These are phyloP conservation scores for Pachyrhynchus sulphureomaculatus DNA, from an alignment of 1,140 invertebrate genomes.

Conservation along the genomic window DNA sequence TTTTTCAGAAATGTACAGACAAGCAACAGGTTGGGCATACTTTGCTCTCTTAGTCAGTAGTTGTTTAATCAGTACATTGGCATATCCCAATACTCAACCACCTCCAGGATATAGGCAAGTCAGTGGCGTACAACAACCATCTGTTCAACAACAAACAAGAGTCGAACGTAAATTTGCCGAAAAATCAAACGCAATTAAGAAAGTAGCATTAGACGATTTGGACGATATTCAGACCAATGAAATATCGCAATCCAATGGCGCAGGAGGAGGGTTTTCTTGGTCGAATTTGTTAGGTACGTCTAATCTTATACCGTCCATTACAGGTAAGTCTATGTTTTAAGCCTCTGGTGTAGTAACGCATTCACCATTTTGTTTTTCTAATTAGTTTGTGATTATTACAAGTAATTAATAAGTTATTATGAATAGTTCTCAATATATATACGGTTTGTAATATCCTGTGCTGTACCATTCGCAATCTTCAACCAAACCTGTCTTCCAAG, in stretches of 20 bases:
- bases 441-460: too few species aligned
- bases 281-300: constrained; percentile 73
- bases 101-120: constrained; percentile 28
- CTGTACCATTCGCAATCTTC: too few species aligned
- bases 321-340: constrained; percentile 4
- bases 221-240: constrained; percentile 80
- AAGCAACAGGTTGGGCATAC: constrained; percentile 57
- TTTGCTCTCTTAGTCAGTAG: constrained; percentile 58
- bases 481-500: too few species aligned
- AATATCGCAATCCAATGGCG: constrained; percentile 65
- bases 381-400: too few species aligned
- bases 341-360: not conserved
- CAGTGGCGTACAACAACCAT: constrained; percentile 41
- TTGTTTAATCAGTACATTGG: constrained; percentile 56
- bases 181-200: constrained; percentile 84
- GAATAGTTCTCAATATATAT: too few species aligned
- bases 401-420: too few species aligned
- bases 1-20: constrained; percentile 48
- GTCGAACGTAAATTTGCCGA: constrained; percentile 78
- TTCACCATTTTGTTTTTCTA: not conserved
- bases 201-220: constrained; percentile 77
- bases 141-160: constrained; percentile 54
- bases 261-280: constrained; percentile 78
- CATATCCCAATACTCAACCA: constrained; percentile 55
- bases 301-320: constrained; percentile 1